Conservation (phyloP, 2,113 vertebrate genomes). For the Phocoena sinus region DNA sequence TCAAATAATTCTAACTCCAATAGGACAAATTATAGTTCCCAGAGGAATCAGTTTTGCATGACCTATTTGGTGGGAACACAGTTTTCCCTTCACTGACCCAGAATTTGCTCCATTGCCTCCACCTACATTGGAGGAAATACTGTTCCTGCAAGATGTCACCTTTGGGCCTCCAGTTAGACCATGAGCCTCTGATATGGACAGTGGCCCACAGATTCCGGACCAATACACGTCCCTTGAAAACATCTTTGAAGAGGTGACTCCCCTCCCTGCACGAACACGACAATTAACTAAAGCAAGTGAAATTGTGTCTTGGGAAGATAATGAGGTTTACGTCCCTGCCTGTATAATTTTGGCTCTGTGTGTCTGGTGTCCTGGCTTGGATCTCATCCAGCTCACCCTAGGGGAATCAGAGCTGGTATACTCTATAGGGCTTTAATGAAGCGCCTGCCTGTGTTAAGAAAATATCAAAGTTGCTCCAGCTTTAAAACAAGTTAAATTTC, state of each 20-base stretch:
- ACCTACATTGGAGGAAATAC: not conserved
- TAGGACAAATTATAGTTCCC: not conserved
- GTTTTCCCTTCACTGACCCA: not conserved
- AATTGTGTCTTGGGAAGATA: conserved; percentile 59
- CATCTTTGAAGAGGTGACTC: conserved; percentile 33
- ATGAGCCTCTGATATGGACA: not conserved
- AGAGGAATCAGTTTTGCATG: not conserved
- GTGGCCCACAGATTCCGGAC: not conserved
- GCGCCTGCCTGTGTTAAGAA: conserved; percentile 45
- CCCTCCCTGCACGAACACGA: conserved; percentile 25
- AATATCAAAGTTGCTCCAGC: conserved; percentile 62
- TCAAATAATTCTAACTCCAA: not conserved
- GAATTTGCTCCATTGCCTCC: not conserved
- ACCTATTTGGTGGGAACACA: not conserved
- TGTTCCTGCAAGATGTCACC: not conserved
- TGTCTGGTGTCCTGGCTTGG: conserved; percentile 39
- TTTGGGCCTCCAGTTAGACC: not conserved
- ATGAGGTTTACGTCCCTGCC: conserved; percentile 63
- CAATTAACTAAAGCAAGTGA: conserved; percentile 64
- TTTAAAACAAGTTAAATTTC: conserved; percentile 67
- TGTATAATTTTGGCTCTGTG: conserved; percentile 65
- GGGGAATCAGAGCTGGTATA: conserved; percentile 40
- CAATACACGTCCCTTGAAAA: not conserved
- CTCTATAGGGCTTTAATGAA: conserved; percentile 24
- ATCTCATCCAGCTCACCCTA: conserved; percentile 47